Conservation (phyloP, 2,113 vertebrate genomes). For the Siniperca chuatsi region DNA sequence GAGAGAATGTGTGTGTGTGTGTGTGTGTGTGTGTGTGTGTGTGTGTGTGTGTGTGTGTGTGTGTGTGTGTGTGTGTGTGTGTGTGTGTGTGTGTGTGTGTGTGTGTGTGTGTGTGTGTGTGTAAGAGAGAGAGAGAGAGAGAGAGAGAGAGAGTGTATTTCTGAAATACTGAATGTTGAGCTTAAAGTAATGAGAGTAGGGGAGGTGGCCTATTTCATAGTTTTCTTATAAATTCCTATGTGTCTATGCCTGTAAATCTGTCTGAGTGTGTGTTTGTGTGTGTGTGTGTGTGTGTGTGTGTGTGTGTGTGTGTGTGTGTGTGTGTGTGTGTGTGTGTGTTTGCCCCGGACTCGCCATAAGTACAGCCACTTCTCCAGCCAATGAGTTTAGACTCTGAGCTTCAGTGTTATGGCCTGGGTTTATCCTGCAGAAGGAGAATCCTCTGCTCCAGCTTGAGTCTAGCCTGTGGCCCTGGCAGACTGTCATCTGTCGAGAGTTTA, state of each 20-base stretch:
- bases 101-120: slow-evolving; percentile 11
- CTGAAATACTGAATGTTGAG: slow-evolving; percentile 48
- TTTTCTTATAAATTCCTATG: slow-evolving; percentile 36
- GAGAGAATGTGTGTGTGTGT: slow-evolving; percentile 8
- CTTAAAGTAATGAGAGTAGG: slow-evolving; percentile 40
- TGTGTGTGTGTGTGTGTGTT: slow-evolving; percentile 19
- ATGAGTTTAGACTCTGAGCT: slow-evolving; percentile 51
- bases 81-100: slow-evolving; percentile 11
- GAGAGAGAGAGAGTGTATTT: slow-evolving; percentile 19
- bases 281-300: slow-evolving; percentile 8
- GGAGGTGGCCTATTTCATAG: slow-evolving; percentile 20
- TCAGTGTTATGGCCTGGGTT: slow-evolving; percentile 47
- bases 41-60: slow-evolving; percentile 11
- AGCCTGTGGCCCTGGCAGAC: slow-evolving; percentile 68
- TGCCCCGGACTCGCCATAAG: slow-evolving; percentile 29
- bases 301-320: background rate
- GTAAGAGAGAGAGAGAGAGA: background rate
- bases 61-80: slow-evolving; percentile 19
- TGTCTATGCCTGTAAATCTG: slow-evolving; percentile 30
- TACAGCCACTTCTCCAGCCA: slow-evolving; percentile 61
- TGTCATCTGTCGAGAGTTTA: slow-evolving; percentile 58
- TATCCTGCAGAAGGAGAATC: slow-evolving; percentile 54
- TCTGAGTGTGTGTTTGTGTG: slow-evolving; percentile 1
- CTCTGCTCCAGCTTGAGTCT: slow-evolving; percentile 55
- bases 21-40: slow-evolving; percentile 13